phyloP scores from a whole-genome alignment of 92 coral and sea anemone species.

The Galaxea fascicularis region DNA sequence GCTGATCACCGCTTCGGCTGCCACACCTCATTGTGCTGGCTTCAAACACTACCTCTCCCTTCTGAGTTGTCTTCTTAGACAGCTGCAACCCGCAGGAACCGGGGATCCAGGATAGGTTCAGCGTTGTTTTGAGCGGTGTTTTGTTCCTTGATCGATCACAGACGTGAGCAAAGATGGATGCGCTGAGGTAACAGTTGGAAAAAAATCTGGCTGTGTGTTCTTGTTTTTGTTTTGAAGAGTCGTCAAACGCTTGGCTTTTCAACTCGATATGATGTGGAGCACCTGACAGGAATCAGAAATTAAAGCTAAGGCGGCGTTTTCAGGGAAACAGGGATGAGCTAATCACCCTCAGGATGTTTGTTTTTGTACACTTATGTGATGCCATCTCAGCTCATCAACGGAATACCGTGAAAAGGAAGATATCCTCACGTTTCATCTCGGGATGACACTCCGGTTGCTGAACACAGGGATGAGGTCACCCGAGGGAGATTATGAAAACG shows the following conservation, averaged over 20 bases:
- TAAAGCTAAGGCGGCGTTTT: not conserved
- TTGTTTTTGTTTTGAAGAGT: slow-evolving; percentile 59
- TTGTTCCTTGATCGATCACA: slow-evolving; percentile 85
- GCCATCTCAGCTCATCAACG: too few relatives aligned
- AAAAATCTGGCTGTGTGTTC: slow-evolving; percentile 66
- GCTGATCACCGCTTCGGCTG: slow-evolving; percentile 70
- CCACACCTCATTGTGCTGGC: slow-evolving; percentile 66
- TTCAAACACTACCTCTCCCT: slow-evolving; percentile 75
- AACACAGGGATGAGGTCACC: too few relatives aligned
- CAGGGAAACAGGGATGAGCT: too few relatives aligned
- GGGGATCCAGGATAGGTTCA: slow-evolving; percentile 76
- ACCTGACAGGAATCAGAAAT: slow-evolving; percentile 40
- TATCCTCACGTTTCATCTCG: too few relatives aligned
- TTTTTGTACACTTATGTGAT: too few relatives aligned
- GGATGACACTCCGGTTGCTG: too few relatives aligned
- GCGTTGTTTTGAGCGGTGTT: slow-evolving; percentile 81
- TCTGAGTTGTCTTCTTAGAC: slow-evolving; percentile 61
- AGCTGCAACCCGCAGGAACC: slow-evolving; percentile 56
- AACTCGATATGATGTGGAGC: slow-evolving; percentile 87
- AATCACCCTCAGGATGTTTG: too few relatives aligned
- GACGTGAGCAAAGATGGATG: slow-evolving; percentile 69
- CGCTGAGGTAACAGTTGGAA: slow-evolving; percentile 72
- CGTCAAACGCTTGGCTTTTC: slow-evolving; percentile 79
- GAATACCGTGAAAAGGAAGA: too few relatives aligned
- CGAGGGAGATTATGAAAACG: too few relatives aligned